Percentiles rank a stretch among this genome's conserved stretches.
Evolutionary conservation across 2,797 vertebrate genomes (phyloP).

Genomic region (Leuciscus waleckii): DNA sequence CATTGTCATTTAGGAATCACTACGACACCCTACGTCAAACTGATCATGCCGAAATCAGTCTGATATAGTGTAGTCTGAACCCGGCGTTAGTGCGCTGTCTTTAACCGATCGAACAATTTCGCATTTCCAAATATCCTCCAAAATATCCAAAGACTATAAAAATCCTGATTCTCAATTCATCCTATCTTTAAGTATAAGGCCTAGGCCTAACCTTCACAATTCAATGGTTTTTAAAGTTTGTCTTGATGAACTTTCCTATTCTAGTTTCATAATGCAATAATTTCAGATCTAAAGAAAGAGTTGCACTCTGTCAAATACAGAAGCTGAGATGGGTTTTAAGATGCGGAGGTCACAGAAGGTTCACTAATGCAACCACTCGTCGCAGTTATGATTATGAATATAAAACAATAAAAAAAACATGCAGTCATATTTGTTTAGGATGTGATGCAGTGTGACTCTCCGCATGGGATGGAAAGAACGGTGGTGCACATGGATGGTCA

Average conservation of each 20-base stretch:
- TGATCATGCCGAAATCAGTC: not conserved
- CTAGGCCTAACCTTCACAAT: not conserved
- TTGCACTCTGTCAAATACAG: not conserved
- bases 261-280: not conserved
- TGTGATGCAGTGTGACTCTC: conserved; percentile 1
- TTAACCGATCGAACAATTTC: not conserved
- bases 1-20: not conserved
- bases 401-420: not conserved
- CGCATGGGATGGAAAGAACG: conserved; percentile 57
- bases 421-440: not conserved
- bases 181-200: not conserved
- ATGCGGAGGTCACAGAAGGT: not conserved
- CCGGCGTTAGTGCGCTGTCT: not conserved
- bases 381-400: not conserved
- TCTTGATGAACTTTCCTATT: not conserved
- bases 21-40: not conserved
- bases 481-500: conserved; percentile 53
- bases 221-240: not conserved
- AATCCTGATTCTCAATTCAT: not conserved
- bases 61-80: not conserved
- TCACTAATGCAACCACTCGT: not conserved
- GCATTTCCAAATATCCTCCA: not conserved
- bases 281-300: not conserved
- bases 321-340: not conserved
- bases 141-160: not conserved